Conservation (phyloP, 2,113 vertebrate genomes). For the Marmota flaviventris region DNA sequence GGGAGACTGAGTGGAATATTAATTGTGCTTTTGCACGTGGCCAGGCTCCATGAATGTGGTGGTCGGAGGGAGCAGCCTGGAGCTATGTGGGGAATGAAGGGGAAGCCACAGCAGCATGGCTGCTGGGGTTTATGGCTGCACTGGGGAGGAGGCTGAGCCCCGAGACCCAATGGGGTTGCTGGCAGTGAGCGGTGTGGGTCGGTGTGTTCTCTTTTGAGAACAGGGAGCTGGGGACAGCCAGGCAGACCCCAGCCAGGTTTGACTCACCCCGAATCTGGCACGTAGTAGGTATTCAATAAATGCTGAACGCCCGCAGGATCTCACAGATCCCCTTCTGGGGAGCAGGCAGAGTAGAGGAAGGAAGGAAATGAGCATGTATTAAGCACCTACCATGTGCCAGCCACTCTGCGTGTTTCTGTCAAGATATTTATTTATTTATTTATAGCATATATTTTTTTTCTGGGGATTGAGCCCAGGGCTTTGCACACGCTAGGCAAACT, state of each 20-base stretch:
- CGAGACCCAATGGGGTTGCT: background rate
- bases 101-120: constrained; percentile 75
- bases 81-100: constrained; percentile 85
- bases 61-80: constrained; percentile 84
- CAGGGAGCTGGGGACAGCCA: background rate
- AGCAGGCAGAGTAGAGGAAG: background rate
- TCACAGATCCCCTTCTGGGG: background rate
- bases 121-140: constrained; percentile 64
- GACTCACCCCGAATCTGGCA: background rate
- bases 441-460: too few relatives aligned
- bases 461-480: too few relatives aligned
- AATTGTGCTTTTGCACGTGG: constrained; percentile 85
- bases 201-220: constrained; percentile 21
- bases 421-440: background rate
- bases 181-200: background rate
- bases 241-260: background rate
- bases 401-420: background rate
- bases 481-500: too few relatives aligned
- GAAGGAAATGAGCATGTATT: background rate
- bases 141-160: constrained; percentile 38
- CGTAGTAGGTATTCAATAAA: background rate
- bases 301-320: background rate
- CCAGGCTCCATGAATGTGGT: constrained; percentile 83
- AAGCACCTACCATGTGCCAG: background rate
- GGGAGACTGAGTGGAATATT: constrained; percentile 84